A percentile compares a stretch with the other conserved stretches of the same genome.
Evolutionary conservation across 2,797 vertebrate species (phyloP).

Genomic region (Aphelocoma californica): DNA sequence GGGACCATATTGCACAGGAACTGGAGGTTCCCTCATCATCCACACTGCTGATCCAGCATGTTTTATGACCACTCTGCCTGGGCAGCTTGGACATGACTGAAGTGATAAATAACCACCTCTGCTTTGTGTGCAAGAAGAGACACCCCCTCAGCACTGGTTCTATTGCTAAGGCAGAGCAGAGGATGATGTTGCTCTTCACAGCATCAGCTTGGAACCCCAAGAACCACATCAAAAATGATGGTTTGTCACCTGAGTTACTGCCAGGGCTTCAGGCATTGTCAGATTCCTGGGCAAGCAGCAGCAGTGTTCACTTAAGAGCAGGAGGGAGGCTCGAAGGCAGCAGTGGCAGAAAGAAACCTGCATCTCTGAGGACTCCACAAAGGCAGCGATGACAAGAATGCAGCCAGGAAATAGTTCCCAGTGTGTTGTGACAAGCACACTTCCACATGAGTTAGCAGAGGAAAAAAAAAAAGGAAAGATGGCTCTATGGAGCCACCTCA

Average conservation of each 20-base stretch:
- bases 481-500: neutral
- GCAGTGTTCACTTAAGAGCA: neutral
- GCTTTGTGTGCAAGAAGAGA: neutral
- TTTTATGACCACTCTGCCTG: neutral
- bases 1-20: neutral
- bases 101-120: neutral
- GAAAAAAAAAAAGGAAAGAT: fast-evolving
- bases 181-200: neutral
- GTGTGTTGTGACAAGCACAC: no score
- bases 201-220: neutral
- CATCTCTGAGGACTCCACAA: neutral
- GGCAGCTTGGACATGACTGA: neutral
- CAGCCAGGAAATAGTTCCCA: neutral
- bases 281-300: neutral
- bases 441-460: neutral
- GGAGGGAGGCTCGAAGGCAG: neutral
- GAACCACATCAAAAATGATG: neutral
- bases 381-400: neutral
- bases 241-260: neutral
- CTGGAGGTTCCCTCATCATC: neutral
- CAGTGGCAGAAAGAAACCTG: neutral
- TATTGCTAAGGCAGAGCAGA: neutral
- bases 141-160: neutral
- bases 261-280: neutral
- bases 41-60: neutral